Percentiles rank a stretch among this genome's conserved stretches.
Conservation (phyloP, 2,888 invertebrate species). For the Leptura quadrifasciata region DNA sequence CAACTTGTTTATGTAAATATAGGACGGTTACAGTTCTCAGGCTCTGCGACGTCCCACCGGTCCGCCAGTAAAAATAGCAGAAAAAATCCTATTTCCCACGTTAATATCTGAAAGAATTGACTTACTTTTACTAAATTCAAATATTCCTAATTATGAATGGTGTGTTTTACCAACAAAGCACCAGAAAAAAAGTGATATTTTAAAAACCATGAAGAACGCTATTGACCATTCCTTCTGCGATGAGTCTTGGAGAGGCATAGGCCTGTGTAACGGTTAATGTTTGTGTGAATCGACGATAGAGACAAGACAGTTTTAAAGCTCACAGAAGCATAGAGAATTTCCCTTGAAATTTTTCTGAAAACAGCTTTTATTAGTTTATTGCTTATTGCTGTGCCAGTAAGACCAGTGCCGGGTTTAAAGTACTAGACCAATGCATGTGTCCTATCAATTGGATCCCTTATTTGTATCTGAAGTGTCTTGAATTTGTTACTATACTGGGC, state of each 20-base stretch:
- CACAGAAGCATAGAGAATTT: constrained; percentile 20
- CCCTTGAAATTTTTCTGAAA: constrained; percentile 38
- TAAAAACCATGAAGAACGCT: constrained; percentile 47
- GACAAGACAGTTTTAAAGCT: neutral
- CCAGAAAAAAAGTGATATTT: constrained; percentile 42
- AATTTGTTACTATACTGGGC: no score
- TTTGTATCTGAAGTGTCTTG: no score
- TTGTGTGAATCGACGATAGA: neutral
- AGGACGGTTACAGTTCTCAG: neutral
- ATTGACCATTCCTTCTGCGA: constrained; percentile 13
- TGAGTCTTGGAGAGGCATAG: neutral
- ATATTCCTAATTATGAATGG: constrained; percentile 57
- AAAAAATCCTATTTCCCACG: constrained; percentile 50
- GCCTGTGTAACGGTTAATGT: constrained; percentile 11
- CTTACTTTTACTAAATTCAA: constrained; percentile 57
- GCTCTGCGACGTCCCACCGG: neutral
- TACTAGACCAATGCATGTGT: neutral
- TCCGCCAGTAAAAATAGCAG: neutral
- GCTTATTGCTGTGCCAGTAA: neutral
- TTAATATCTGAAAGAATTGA: constrained; percentile 41
- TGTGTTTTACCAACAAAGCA: constrained; percentile 50
- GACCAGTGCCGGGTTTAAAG: neutral
- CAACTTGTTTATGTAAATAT: constrained; percentile 1
- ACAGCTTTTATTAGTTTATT: constrained; percentile 5
- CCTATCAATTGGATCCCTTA: neutral